These are phyloP conservation scores for Tenualosa thibaudeaui DNA, from an alignment of 2,797 vertebrate genomes.

Conservation along the genomic window DNA sequence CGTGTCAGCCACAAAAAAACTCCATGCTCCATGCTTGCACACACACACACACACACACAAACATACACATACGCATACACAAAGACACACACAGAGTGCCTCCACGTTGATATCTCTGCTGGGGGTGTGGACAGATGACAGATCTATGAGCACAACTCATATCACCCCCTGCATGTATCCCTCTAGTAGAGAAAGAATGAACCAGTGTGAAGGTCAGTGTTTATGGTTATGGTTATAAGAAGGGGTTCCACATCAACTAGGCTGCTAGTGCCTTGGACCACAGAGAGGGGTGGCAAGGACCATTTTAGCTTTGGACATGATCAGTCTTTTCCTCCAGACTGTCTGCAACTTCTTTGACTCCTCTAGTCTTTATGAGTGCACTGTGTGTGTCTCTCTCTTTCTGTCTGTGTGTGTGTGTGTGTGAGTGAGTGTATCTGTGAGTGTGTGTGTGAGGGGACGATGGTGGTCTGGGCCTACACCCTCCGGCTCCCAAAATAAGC, in stretches of 20 bases:
- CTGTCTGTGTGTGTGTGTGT: constrained; percentile 23
- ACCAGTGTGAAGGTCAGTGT: too few relatives aligned
- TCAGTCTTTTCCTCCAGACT: constrained; percentile 13
- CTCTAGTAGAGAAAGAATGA: background rate
- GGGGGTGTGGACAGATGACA: background rate
- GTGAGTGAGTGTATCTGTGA: constrained; percentile 26
- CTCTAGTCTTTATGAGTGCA: constrained; percentile 5
- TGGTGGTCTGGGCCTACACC: constrained; percentile 44
- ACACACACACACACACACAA: background rate
- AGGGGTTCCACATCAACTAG: background rate
- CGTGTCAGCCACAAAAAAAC: background rate
- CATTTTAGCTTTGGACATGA: constrained; percentile 18
- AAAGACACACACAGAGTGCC: background rate
- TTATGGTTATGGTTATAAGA: too few relatives aligned
- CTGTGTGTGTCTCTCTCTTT: constrained; percentile 25
- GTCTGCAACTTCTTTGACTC: constrained; percentile 16
- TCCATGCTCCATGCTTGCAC: background rate
- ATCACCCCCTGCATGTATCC: background rate
- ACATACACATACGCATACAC: background rate
- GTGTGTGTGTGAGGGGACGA: constrained; percentile 33
- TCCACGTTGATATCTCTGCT: background rate
- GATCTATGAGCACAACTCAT: background rate
- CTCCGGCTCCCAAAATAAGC: constrained; percentile 70
- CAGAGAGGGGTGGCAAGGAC: background rate
- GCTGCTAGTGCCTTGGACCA: background rate